Evolutionary conservation across 2,113 vertebrate species (phyloP), one percentile per base, ranked within the genome.

Genomic region (Dipodomys ordii): DNA sequence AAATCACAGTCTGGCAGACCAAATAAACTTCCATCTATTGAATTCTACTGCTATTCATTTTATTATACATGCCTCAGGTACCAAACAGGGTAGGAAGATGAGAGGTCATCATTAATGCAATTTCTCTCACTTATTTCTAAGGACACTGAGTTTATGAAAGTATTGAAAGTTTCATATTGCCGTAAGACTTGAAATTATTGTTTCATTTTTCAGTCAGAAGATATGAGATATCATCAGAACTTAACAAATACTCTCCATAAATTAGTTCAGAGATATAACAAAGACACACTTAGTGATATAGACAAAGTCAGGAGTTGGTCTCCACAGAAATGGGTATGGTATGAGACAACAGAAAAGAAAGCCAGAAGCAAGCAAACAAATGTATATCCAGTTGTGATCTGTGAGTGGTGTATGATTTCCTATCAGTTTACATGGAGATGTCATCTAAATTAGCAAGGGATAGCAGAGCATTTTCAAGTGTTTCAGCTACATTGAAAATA

Each of bases 401-500:
- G 28, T 78, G 53, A 57, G 19, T 39, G 49, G 7, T 83, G 30
- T 60, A 65, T 76, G 0, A 88, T 69, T 87, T 0, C 72, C 20
- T 13, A 35, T 68, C 65, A 80, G 23, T 88, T 81, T 77, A 88
- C 6, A 19, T n/a, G 64, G 18, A 96, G 25, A 25, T 94, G 68
- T 88, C 64, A 96, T 85, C 80, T 65, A 88, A 96, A 83, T 7
- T 64, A 92, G 81, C 27, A 69, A 62, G 1, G 7, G 35, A 88
- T 2, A 60, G 6, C 3, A 25, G 7, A 90, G 62, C 0, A 79
- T 94, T 96, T 90, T 94, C 53, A 95, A 89, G 78, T 72, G 16
- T 71, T 96, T 93, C 80, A 95, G 11, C 22, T 87, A 85, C 68
- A 87, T 0, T 57, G 39, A 95, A 97, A 97, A 92, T 91, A 94